Evolutionary conservation across 2,888 invertebrate species (phyloP), one percentile per base, ranked within the genome.

Genomic region (Gryllus longicercus): DNA sequence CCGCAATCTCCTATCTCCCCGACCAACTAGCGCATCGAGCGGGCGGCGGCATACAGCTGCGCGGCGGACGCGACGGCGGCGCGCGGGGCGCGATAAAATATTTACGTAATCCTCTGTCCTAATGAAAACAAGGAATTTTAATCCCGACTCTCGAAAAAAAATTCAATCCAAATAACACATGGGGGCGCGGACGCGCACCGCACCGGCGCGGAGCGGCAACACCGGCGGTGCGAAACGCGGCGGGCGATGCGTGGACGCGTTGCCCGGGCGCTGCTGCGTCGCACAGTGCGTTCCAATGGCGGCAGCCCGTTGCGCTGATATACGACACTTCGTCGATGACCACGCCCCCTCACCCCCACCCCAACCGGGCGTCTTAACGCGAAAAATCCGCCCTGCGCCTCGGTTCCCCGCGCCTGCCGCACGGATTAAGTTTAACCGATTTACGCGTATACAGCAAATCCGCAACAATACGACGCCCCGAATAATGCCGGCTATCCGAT

Each of bases 91-190:
- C n/a, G 63, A 63, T 63, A 63, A 63, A 63, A 63, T 63, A 63
- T 63, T 63, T 63, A 63, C 63, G 63, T 63, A 63, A 63, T 63
- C 63, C 63, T 63, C 63, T 63, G 16, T 63, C 63, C 63, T 63
- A 63, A 63, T 63, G 63, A 63, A 63, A 63, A 63, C 63, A 63
- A 63, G 63, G 63, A 63, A 63, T 63, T 63, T 63, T 63, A 63
- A 63, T 63, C 63, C 63, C 63, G n/a, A n/a, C 63, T n/a, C 63
- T 63, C 63, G 63, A 63, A 63, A 21, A 21, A 21, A 63, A 63
- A 63, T 63, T 63, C 63, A 63, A 63, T 63, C 63, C 63, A 63
- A 38, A 38, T 63, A 63, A 63, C n/a, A 63, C 63, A 63, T 63
- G 16, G 63, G n/a, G 63, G 38, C 38, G 38, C 38, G 8, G 38